Percentiles rank a stretch among this genome's conserved stretches.
Conservation (phyloP, 2,113 vertebrate species). For the Pholis gunnellus region DNA sequence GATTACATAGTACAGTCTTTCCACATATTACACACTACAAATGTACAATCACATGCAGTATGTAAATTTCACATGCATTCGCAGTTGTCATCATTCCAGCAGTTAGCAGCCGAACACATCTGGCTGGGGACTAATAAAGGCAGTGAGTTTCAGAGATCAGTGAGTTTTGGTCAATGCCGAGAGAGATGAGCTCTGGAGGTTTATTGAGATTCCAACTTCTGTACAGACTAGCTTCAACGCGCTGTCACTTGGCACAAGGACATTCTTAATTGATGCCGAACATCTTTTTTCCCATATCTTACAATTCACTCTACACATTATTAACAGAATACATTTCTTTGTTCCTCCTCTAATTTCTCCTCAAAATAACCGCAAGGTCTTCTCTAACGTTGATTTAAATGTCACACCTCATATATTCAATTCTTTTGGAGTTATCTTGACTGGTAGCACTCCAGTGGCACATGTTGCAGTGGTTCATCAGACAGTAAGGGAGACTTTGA, state of each 20-base stretch:
- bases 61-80: constrained; percentile 3
- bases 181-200: constrained; percentile 15
- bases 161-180: not conserved
- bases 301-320: constrained; percentile 44
- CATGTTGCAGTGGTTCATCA: constrained; percentile 33
- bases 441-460: constrained; percentile 13
- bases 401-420: constrained; percentile 38
- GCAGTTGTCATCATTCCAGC: constrained; percentile 11
- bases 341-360: constrained; percentile 40
- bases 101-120: constrained; percentile 14
- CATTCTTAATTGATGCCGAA: constrained; percentile 41
- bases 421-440: constrained; percentile 26
- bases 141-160: constrained; percentile 5
- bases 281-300: constrained; percentile 28
- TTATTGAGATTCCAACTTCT: constrained; percentile 25
- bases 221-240: constrained; percentile 7
- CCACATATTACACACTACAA: not conserved
- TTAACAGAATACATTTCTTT: constrained; percentile 45
- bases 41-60: not conserved
- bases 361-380: constrained; percentile 34
- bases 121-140: constrained; percentile 9
- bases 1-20: not conserved
- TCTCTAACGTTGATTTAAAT: constrained; percentile 48
- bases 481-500: constrained; percentile 29
- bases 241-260: constrained; percentile 36